These are phyloP conservation scores for Anagyrus pseudococci DNA, from an alignment of 2,888 invertebrate species.

Conservation along the genomic window DNA sequence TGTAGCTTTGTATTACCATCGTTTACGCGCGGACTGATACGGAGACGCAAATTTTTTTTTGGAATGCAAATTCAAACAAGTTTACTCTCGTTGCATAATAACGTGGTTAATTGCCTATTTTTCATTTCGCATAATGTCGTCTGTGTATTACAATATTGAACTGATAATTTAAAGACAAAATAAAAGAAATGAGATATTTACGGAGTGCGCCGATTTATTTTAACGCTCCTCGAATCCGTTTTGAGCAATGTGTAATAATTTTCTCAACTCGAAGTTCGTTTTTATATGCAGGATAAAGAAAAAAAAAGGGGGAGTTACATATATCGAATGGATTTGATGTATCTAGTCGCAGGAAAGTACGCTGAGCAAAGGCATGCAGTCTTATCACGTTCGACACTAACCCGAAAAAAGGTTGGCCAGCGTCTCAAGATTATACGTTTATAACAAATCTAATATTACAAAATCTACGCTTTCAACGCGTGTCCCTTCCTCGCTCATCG, in stretches of 20 bases:
- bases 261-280: too few species aligned
- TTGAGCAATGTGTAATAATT: too few species aligned
- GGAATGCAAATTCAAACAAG: too few species aligned
- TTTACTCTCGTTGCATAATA: too few species aligned
- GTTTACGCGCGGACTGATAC: not conserved
- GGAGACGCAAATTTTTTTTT: not conserved
- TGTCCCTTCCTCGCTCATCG: conserved; percentile 3
- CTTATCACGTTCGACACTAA: conserved; percentile 36
- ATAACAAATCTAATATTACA: conserved; percentile 23
- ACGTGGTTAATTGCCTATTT: too few species aligned
- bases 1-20: conserved; percentile 11
- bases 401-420: conserved; percentile 3
- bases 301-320: conserved; percentile 15
- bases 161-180: not conserved
- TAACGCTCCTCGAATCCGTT: too few species aligned
- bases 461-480: conserved; percentile 21
- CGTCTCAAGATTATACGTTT: conserved; percentile 26
- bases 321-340: conserved; percentile 16
- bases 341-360: conserved; percentile 29
- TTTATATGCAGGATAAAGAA: conserved; percentile 5
- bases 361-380: conserved; percentile 40
- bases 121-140: too few species aligned
- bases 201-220: too few species aligned
- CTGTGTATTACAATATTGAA: too few species aligned
- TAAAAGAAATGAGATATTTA: not conserved